Base-by-base conservation (phyloP, 2,888 invertebrate species). In the Dynastes hyllus region DNA sequence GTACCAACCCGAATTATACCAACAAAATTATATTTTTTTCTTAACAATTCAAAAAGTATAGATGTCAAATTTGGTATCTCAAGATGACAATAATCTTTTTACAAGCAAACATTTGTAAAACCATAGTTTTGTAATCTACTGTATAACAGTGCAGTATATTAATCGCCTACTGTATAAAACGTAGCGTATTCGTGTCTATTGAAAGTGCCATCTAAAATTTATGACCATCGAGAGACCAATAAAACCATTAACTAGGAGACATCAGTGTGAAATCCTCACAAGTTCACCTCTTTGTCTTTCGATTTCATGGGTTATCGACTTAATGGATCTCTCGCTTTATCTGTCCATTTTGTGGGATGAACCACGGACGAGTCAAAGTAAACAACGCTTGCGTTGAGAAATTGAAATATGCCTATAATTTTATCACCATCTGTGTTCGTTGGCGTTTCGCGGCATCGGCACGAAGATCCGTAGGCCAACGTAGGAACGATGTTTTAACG, bases 391-490 rank as follows among this genome's bases (percentile, higher is more conserved):
- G 58, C 58, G 73, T 73, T 58, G 40, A 58, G 73, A 73, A 73
- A 73, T 73, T 73, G 73, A 73, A 73, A 73, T 55, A 73, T 40
- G 58, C 58, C 32, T 40, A 58, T 73, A 73, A 73, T 73, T 73
- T 73, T 73, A 58, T 73, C 73, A 45, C 73, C 73, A 61, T 73
- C 73, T 73, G 73, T 58, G 22, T 40, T 45, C 22, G 50, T 50
- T 58, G 73, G 55, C 58, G 58, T 58, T 61, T 27, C 58, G 73
- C 51, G n/a, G 16, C 22, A 40, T 40, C 53, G 32, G n/a, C 27
- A 53, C 73, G 58, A 66, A 77, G 51, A 67, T 66, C 76, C 81
- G 81, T 81, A 80, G 81, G 81, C 73, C 65, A 79, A 75, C 58
- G 63, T 55, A 63, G 77, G 61, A 76, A 78, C 66, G 80, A 81